Evolutionary conservation across 2,113 vertebrate genomes (phyloP).

Genomic region (Phrynosoma platyrhinos): DNA sequence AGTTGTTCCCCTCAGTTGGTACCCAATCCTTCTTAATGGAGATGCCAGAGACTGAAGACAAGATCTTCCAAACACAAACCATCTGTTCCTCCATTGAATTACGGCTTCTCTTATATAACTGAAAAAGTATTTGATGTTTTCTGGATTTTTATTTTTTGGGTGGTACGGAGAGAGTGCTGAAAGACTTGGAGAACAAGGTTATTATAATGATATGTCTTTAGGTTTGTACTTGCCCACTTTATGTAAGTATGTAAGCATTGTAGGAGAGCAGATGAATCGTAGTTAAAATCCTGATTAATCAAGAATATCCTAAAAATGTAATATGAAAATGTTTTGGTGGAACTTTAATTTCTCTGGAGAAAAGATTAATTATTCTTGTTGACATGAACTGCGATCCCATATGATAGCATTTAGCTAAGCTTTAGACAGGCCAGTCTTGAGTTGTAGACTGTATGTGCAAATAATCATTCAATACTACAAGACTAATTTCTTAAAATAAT

Average conservation of each 20-base stretch:
- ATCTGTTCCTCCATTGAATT: neutral
- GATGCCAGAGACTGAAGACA: no score
- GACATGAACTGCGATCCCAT: neutral
- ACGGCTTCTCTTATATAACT: neutral
- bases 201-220: neutral
- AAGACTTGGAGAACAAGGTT: neutral
- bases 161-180: neutral
- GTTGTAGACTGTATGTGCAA: neutral
- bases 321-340: neutral
- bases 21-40: neutral
- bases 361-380: neutral
- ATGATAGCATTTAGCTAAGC: neutral
- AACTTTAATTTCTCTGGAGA: neutral
- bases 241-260: neutral
- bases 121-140: neutral
- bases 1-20: neutral
- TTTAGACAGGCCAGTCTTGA: neutral
- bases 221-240: neutral
- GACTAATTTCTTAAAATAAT: constrained; percentile 10
- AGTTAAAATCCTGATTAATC: neutral
- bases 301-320: neutral
- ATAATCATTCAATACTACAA: neutral
- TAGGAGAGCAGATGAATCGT: neutral
- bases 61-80: neutral
- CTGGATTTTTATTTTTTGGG: neutral